These are phyloP conservation scores for Champsocephalus gunnari DNA, from an alignment of 2,797 vertebrate species.

Conservation along the genomic window DNA sequence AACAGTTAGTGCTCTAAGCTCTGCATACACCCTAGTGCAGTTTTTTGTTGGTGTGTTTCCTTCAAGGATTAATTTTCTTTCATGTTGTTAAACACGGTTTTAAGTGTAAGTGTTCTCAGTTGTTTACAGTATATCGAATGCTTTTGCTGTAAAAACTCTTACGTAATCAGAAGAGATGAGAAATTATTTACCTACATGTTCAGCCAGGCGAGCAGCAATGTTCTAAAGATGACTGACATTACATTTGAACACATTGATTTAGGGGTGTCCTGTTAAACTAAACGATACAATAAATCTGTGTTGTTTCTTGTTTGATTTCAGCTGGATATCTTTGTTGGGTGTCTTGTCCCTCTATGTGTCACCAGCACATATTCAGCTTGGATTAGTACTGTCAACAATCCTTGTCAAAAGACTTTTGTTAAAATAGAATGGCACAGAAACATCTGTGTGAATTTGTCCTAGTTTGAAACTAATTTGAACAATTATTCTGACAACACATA, in stretches of 20 bases:
- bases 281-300: not conserved
- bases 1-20: slow-evolving; percentile 29
- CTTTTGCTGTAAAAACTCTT: not conserved
- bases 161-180: not conserved
- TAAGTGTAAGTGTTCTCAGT: not conserved
- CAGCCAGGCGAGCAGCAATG: not conserved
- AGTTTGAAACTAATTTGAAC: no score
- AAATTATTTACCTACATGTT: slow-evolving; percentile 1
- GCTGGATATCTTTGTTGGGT: not conserved
- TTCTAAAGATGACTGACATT: no score
- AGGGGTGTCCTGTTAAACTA: not conserved
- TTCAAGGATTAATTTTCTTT: slow-evolving; percentile 45
- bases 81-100: slow-evolving; percentile 1
- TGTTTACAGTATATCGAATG: not conserved
- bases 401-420: not conserved
- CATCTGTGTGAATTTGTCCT: no score
- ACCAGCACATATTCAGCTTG: not conserved
- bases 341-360: not conserved
- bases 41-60: slow-evolving; percentile 52
- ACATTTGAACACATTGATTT: not conserved
- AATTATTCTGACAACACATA: no score
- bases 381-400: not conserved
- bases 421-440: not conserved
- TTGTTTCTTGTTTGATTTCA: not conserved
- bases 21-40: slow-evolving; percentile 6